phyloP scores from a whole-genome alignment of 2,113 vertebrate genomes.

The Mirounga angustirostris region DNA sequence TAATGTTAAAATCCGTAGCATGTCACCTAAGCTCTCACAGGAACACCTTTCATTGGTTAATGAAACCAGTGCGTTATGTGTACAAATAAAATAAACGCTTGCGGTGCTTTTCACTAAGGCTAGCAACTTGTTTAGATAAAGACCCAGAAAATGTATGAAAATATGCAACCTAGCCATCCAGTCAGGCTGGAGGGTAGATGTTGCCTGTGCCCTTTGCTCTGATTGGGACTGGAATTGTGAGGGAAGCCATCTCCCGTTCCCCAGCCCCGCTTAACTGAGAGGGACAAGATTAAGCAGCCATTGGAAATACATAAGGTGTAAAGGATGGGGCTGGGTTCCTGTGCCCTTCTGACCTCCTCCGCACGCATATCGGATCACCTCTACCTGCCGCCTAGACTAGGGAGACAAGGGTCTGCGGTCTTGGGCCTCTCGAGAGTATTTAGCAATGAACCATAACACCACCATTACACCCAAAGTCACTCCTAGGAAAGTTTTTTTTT shows the following conservation, averaged over 20 bases:
- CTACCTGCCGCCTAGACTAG: background rate
- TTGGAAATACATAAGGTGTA: background rate
- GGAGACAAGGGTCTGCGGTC: background rate
- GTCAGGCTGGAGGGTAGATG: background rate
- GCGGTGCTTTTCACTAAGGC: background rate
- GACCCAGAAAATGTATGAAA: background rate
- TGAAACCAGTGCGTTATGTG: background rate
- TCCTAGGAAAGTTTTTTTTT: background rate
- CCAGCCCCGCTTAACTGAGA: background rate
- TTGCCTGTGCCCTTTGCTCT: background rate
- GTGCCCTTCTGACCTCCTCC: background rate
- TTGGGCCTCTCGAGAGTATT: background rate
- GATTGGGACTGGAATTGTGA: background rate
- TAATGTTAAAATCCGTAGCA: background rate
- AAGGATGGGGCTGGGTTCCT: background rate
- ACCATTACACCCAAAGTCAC: background rate
- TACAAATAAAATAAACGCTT: background rate
- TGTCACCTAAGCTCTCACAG: background rate
- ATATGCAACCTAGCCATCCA: background rate
- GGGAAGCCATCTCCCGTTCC: background rate
- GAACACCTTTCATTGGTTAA: background rate
- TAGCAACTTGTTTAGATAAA: background rate
- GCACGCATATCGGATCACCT: rapidly evolving
- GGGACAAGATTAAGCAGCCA: background rate
- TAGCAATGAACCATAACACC: background rate